Conservation (phyloP, 1,140 invertebrate species). For the Lasioglossum baleicum region DNA sequence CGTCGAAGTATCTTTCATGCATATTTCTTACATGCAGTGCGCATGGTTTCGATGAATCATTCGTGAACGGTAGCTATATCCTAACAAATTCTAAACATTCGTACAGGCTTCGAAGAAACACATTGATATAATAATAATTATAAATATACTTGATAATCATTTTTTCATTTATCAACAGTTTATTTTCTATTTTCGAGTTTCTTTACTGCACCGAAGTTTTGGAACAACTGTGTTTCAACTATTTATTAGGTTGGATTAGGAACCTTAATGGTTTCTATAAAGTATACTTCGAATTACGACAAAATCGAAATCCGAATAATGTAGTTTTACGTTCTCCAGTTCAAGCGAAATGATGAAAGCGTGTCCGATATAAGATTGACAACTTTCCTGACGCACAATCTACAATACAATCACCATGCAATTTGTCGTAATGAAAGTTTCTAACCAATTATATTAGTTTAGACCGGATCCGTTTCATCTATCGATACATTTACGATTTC, state of each 20-base stretch:
- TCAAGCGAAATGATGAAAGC: background rate
- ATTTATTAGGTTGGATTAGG: too few species aligned
- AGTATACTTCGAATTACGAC: too few species aligned
- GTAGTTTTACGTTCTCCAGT: background rate
- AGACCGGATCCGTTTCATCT: background rate
- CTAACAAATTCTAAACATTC: background rate
- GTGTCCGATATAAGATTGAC: constrained; percentile 23
- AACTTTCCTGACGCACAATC: constrained; percentile 32
- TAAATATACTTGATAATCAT: too few species aligned
- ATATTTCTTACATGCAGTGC: constrained; percentile 20
- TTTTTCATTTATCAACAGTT: too few species aligned
- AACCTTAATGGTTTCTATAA: too few species aligned
- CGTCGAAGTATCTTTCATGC: constrained; percentile 11
- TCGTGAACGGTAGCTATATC: background rate
- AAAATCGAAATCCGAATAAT: too few species aligned
- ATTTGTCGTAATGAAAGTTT: constrained; percentile 12
- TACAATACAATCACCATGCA: constrained; percentile 19
- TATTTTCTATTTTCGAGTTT: too few species aligned
- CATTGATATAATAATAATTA: too few species aligned
- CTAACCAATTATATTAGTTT: constrained; percentile 21
- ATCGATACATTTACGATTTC: background rate
- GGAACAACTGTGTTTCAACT: too few species aligned
- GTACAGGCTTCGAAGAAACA: too few species aligned
- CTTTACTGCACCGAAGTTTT: too few species aligned
- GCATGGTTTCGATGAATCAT: constrained; percentile 38